A percentile compares a stretch with the other conserved stretches of the same genome.
Conservation (phyloP, 2,888 invertebrate species). For the Lissonota sp. region DNA sequence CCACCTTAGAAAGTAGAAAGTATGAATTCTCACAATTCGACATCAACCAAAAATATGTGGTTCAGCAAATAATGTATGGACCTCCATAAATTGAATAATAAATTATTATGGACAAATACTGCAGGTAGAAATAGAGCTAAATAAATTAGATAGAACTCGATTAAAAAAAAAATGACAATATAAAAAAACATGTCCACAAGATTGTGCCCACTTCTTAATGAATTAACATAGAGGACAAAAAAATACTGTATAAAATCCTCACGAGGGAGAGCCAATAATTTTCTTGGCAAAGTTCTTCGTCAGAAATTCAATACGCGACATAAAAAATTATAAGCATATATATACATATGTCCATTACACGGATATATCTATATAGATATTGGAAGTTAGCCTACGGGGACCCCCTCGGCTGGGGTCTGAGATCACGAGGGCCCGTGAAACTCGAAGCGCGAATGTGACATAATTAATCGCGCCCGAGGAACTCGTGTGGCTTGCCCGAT, state of each 20-base stretch:
- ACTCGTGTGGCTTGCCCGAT: constrained; percentile 22
- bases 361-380: too few species aligned
- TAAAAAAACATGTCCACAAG: constrained; percentile 15
- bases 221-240: background rate
- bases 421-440: constrained; percentile 41
- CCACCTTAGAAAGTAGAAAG: too few species aligned
- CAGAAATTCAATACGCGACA: constrained; percentile 41
- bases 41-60: too few species aligned
- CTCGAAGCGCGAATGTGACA: constrained; percentile 60
- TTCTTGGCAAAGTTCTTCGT: constrained; percentile 33
- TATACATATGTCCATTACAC: too few species aligned
- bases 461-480: constrained; percentile 57
- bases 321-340: background rate
- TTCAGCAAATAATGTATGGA: too few species aligned
- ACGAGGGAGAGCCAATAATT: constrained; percentile 38
- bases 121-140: too few species aligned
- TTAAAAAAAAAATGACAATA: background rate
- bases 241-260: background rate
- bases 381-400: constrained; percentile 4
- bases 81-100: too few species aligned
- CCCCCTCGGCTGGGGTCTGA: background rate
- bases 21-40: too few species aligned
- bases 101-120: too few species aligned
- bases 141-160: background rate
- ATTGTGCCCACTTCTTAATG: background rate